Evolutionary conservation across 2,888 invertebrate genomes (phyloP).

Genomic region (Barypeithes pellucidus): DNA sequence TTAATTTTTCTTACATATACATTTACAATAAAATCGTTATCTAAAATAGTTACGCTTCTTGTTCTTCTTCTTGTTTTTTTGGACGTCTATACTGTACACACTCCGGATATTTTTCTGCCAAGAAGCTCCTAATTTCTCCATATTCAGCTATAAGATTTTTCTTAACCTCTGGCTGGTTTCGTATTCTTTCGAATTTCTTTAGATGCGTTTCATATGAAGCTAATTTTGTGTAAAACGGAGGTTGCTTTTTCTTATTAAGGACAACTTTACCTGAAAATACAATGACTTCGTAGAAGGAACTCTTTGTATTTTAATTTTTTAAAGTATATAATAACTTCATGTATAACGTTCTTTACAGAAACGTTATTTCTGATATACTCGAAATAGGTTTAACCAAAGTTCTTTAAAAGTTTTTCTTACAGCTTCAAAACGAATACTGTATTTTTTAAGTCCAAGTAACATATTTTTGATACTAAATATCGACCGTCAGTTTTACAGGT

Average conservation of each 20-base stretch:
- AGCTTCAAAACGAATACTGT: too few relatives aligned
- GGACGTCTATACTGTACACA: slow-evolving; percentile 66
- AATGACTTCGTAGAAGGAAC: too few relatives aligned
- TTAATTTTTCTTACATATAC: slow-evolving; percentile 8
- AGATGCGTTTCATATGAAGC: slow-evolving; percentile 78
- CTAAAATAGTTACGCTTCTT: slow-evolving; percentile 34
- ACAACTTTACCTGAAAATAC: slow-evolving; percentile 75
- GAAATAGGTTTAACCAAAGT: too few relatives aligned
- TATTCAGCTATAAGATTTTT: slow-evolving; percentile 78
- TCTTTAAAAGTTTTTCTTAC: too few relatives aligned
- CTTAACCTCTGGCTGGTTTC: slow-evolving; percentile 82
- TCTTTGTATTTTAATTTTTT: too few relatives aligned
- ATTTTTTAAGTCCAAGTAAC: too few relatives aligned
- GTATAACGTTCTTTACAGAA: too few relatives aligned
- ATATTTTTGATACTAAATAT: too few relatives aligned
- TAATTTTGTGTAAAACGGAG: slow-evolving; percentile 80
- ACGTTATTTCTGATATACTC: too few relatives aligned
- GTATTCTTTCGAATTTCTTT: slow-evolving; percentile 79
- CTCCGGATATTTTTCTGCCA: slow-evolving; percentile 83
- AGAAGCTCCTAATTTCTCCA: slow-evolving; percentile 82
- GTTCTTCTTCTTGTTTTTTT: slow-evolving; percentile 59
- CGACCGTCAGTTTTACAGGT: too few relatives aligned
- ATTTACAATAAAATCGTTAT: slow-evolving; percentile 9
- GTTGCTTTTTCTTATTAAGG: slow-evolving; percentile 77
- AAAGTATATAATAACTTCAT: too few relatives aligned